Evolutionary conservation across 2,797 vertebrate genomes (phyloP).

Genomic region (Coranthus polyacanthus): DNA sequence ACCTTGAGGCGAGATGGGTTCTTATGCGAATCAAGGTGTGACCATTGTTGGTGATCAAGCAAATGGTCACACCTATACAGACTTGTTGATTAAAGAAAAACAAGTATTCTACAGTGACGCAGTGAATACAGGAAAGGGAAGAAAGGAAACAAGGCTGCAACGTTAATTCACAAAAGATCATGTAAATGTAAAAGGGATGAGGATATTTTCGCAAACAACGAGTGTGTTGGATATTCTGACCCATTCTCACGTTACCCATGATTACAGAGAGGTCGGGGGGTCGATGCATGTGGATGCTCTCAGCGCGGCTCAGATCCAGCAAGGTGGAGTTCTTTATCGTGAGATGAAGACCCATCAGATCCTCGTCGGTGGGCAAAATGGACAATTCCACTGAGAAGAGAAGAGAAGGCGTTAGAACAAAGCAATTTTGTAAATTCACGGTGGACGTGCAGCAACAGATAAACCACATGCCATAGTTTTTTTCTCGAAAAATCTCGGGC

Average conservation of each 20-base stretch:
- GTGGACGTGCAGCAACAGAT: not conserved
- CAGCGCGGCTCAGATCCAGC: constrained; percentile 87
- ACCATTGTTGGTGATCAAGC: too few species aligned
- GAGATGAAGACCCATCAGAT: constrained; percentile 28
- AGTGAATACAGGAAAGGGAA: too few species aligned
- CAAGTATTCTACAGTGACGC: too few species aligned
- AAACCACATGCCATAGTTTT: constrained; percentile 74
- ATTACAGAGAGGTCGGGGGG: constrained; percentile 88
- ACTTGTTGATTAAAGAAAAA: too few species aligned
- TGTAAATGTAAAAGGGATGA: too few species aligned
- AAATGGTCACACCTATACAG: too few species aligned
- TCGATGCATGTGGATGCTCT: constrained; percentile 80
- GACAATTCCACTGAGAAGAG: constrained; percentile 36
- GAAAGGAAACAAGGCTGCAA: too few species aligned
- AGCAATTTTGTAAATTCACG: not conserved
- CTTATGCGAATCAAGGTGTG: too few species aligned
- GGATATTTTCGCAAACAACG: too few species aligned
- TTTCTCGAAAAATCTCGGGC: constrained; percentile 87
- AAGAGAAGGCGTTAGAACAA: not conserved
- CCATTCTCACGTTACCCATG: constrained; percentile 77
- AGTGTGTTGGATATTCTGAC: not conserved
- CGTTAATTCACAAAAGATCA: too few species aligned
- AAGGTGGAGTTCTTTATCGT: constrained; percentile 91
- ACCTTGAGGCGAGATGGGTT: too few species aligned
- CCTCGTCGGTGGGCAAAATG: constrained; percentile 24